Conservation (phyloP, 1,140 invertebrate species). For the Drosophila murphyi region DNA sequence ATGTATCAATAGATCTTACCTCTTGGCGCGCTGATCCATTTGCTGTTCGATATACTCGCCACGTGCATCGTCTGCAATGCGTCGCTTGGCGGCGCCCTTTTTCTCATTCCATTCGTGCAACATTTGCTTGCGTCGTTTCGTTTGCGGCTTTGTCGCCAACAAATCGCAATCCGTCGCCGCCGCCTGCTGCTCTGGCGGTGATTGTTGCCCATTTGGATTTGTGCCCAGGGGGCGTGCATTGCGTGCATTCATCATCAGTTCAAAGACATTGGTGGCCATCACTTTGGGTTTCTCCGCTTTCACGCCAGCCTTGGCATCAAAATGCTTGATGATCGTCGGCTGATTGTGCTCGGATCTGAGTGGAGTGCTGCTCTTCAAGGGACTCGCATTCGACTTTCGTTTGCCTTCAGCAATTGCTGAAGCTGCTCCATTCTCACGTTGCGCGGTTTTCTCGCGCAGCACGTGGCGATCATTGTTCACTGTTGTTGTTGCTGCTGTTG, state of each 20-base stretch:
- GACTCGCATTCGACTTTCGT: constrained; percentile 45
- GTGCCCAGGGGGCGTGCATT: constrained; percentile 86
- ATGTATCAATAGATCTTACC: constrained; percentile 44
- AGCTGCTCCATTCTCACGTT: constrained; percentile 61
- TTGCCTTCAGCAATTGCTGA: constrained; percentile 4
- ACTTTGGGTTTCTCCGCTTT: constrained; percentile 16
- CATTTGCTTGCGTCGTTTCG: constrained; percentile 85
- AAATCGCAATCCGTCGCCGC: constrained; percentile 48
- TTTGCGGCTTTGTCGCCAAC: constrained; percentile 80
- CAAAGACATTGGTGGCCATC: constrained; percentile 86
- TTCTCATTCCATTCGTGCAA: constrained; percentile 87
- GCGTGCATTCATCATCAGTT: constrained; percentile 87
- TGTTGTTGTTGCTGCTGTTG: constrained; percentile 9
- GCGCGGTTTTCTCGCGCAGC: constrained; percentile 65
- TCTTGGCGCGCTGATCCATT: constrained; percentile 86
- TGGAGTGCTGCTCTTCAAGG: constrained; percentile 58
- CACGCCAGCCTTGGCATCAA: constrained; percentile 33
- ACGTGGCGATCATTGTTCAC: constrained; percentile 32
- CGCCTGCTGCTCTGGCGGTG: constrained; percentile 15
- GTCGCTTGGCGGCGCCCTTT: constrained; percentile 86
- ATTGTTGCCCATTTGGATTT: constrained; percentile 87
- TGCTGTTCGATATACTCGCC: constrained; percentile 85
- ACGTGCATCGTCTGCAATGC: constrained; percentile 85
- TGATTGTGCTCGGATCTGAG: constrained; percentile 30
- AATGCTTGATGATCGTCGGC: constrained; percentile 62